phyloP scores from a whole-genome alignment of 1,140 invertebrate genomes.

The Drosophila tristis region DNA sequence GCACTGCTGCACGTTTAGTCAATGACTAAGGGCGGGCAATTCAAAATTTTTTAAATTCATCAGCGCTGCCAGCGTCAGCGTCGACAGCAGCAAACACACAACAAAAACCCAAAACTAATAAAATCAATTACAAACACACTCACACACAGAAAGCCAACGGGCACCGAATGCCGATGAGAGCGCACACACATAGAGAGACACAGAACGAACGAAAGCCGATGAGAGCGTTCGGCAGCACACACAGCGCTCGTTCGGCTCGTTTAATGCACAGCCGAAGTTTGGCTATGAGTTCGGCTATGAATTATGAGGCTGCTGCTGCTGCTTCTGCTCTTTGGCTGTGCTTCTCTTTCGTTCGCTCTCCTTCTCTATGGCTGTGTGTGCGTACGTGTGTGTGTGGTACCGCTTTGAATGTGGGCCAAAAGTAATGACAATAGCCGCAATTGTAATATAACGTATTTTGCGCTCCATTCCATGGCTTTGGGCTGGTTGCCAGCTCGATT shows the following conservation, averaged over 20 bases:
- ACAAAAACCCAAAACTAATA: conserved; percentile 83
- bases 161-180: conserved; percentile 36
- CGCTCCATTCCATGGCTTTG: conserved; percentile 36
- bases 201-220: no score
- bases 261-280: neutral
- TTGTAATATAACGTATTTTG: conserved; percentile 62
- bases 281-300: no score
- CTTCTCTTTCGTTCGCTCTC: conserved; percentile 8
- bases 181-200: neutral
- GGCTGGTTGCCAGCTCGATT: conserved; percentile 41
- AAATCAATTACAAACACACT: conserved; percentile 83
- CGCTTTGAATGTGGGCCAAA: conserved; percentile 76
- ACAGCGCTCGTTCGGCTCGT: no score
- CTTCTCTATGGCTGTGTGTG: neutral
- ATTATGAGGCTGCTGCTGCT: neutral
- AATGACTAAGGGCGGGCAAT: conserved; percentile 84
- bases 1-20: conserved; percentile 84
- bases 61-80: conserved; percentile 45
- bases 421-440: conserved; percentile 78
- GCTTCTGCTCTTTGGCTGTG: neutral
- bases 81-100: conserved; percentile 74
- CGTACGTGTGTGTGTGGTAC: conserved; percentile 12
- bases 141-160: conserved; percentile 51
- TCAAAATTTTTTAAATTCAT: conserved; percentile 84
- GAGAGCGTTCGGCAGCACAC: no score